Evolutionary conservation across 1,140 invertebrate species (phyloP).

Genomic region (Alviniconcha marisindica): DNA sequence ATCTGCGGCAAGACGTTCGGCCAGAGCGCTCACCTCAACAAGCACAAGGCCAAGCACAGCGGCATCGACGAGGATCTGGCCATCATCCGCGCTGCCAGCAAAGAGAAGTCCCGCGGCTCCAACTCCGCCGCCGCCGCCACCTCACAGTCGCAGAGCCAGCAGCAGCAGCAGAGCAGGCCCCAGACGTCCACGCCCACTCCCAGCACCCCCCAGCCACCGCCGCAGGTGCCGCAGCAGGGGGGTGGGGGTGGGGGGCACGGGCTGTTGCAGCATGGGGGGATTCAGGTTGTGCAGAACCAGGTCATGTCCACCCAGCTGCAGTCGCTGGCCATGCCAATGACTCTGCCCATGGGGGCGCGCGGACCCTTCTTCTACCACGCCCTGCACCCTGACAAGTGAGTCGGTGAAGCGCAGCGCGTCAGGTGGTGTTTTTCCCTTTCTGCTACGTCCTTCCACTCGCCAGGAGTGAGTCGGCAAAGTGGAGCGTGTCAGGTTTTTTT

Average conservation of each 20-base stretch:
- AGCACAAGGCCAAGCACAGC: conserved; percentile 41
- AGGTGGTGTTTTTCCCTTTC: too few species aligned
- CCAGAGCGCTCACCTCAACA: conserved; percentile 31
- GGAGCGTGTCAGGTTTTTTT: too few species aligned
- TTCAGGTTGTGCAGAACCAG: neutral
- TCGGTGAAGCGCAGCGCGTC: neutral
- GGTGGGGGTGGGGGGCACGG: neutral
- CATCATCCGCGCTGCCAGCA: conserved; percentile 39
- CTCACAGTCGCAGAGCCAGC: neutral
- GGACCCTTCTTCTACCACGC: conserved; percentile 31
- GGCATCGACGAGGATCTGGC: conserved; percentile 37
- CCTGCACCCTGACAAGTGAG: conserved; percentile 22
- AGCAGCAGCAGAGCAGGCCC: conserved; percentile 9
- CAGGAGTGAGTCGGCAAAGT: too few species aligned
- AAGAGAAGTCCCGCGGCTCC: neutral
- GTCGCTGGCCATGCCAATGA: conserved; percentile 27
- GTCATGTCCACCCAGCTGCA: neutral
- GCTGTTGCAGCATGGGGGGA: neutral
- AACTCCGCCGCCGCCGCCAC: neutral
- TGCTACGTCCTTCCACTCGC: too few species aligned
- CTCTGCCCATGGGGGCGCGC: conserved; percentile 2
- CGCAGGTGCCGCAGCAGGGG: neutral
- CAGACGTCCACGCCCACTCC: neutral
- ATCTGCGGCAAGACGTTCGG: conserved; percentile 35
- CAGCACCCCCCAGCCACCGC: neutral